Evolutionary conservation across 2,797 vertebrate genomes (phyloP).

Genomic region (Rhabdomys pumilio): DNA sequence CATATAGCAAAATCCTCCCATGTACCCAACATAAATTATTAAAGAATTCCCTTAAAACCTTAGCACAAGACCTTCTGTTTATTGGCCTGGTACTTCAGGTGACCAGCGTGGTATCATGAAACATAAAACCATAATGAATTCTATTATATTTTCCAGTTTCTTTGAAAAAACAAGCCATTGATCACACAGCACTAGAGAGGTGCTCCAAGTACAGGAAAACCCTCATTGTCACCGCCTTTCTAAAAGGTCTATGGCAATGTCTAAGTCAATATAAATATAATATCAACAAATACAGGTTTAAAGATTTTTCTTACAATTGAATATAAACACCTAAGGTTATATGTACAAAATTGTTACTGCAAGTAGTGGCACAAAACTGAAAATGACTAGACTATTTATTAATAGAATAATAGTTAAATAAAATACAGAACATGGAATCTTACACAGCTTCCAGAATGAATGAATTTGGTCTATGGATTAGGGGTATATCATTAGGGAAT

Average conservation of each 20-base stretch:
- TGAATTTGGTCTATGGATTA: neutral
- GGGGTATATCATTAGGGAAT: neutral
- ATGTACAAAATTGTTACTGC: neutral
- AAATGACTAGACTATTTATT: constrained; percentile 3
- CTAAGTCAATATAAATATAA: neutral
- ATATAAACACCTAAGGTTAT: constrained; percentile 1
- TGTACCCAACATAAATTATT: neutral
- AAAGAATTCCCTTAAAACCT: neutral
- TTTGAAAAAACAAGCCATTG: neutral
- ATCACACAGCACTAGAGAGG: neutral
- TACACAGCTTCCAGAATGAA: neutral
- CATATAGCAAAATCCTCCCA: neutral
- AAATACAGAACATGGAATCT: neutral
- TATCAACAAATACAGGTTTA: neutral
- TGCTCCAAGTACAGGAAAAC: neutral
- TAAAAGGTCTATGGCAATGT: neutral
- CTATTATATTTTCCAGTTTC: constrained; percentile 16
- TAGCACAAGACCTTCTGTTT: neutral
- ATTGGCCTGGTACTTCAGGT: neutral
- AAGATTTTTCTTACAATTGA: constrained; percentile 38
- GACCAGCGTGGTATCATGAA: constrained; percentile 25
- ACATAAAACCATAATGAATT: constrained; percentile 62
- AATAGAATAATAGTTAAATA: neutral
- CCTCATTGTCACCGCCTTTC: neutral
- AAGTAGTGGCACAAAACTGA: neutral